Conservation (phyloP, 30 jellyfish, hydroid and myxozoan genomes). For the Cassiopea xamachana region DNA sequence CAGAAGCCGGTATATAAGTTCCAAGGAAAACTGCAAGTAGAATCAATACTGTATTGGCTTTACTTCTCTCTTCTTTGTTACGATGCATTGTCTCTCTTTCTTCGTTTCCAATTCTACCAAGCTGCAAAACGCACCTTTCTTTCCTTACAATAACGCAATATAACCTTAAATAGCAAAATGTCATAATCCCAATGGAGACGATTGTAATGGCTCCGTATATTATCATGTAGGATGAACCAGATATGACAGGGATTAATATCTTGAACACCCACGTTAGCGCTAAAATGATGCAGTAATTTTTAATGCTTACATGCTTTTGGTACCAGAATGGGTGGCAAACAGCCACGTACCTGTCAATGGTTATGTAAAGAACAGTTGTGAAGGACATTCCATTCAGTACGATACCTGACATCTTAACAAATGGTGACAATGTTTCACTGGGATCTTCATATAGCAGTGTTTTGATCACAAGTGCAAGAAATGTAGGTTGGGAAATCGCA, state of each 20-base stretch:
- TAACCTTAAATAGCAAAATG: background rate
- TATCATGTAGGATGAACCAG: background rate
- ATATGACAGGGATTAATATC: background rate
- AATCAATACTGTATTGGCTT: constrained; percentile 13
- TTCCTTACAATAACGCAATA: background rate
- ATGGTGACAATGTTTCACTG: background rate
- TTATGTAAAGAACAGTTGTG: constrained; percentile 13
- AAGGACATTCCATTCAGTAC: constrained; percentile 13
- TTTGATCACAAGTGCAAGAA: constrained; percentile 4
- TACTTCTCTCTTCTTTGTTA: constrained; percentile 13
- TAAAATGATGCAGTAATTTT: background rate
- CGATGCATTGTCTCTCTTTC: background rate
- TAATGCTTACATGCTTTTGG: background rate
- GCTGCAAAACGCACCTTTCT: background rate
- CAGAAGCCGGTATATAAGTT: constrained; percentile 14
- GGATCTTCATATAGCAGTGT: background rate
- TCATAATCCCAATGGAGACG: background rate
- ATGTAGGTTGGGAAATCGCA: constrained; percentile 17
- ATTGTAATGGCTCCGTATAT: background rate
- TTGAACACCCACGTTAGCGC: constrained; percentile 1
- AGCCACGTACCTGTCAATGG: constrained; percentile 31
- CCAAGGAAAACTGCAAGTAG: background rate
- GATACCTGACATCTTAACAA: background rate
- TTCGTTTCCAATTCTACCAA: background rate
- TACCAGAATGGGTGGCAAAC: constrained; percentile 31